Evolutionary conservation across 1,140 invertebrate genomes (phyloP), one percentile per base, ranked within the genome.

Genomic region (Littorina saxatilis): DNA sequence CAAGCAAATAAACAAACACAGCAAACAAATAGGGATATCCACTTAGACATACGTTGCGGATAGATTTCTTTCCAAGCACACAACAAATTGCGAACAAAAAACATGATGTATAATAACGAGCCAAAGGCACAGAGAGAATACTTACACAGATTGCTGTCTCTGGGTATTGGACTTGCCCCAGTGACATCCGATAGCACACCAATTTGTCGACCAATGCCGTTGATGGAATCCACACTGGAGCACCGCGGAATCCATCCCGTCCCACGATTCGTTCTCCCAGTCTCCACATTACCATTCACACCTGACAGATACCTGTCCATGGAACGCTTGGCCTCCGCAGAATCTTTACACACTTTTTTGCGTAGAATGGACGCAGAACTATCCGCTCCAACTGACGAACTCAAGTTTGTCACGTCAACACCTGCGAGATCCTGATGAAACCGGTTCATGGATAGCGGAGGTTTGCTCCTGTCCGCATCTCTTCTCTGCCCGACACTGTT

Each of bases 131-230:
- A 5, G 4, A 2, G 35, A 52, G 23, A 13, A 11, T 3, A 80
- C 82, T 75, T 61, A 83, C 82, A 61, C 23, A 74, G 39, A 55
- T 74, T 73, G 61, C 77, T 79, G 40, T 61, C 47, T 61, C 66
- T 79, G 39, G 58, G 61, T 23, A 87, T 86, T 40, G 84, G 80
- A 80, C 86, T 87, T 32, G 86, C 86, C 32, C 86, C 86, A 15
- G 84, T 85, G 47, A 87, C 81, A 73, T 87, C 84, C 82, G 82
- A 81, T 29, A 83, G 79, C 29, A 66, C 68, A 17, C 75, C 74
- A 7, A 80, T 79, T 52, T 74, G 61, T 52, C 80, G 66, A 50
- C 80, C 82, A 20, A 78, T 75, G 78, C 55, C 23, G 75, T 80
- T 40, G 77, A 82, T 35, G 79, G 66, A 32, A 81, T 87, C 84